Evolutionary conservation across 2,888 invertebrate genomes (phyloP), one percentile per base, ranked within the genome.

Genomic region (Caenorhabditis drosophilae): DNA sequence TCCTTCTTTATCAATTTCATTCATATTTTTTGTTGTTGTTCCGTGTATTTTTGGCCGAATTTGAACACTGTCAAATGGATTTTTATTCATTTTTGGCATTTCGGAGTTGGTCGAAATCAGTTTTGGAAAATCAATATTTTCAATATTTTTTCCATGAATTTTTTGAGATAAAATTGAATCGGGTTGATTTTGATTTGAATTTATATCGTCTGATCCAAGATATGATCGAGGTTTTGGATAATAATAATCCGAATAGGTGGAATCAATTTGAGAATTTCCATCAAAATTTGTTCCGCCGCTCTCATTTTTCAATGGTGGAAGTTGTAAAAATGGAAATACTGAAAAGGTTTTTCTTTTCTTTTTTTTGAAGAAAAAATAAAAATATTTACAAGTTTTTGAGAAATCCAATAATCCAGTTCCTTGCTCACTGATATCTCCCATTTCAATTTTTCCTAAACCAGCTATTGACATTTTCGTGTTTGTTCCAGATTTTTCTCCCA

Each of bases 351-450:
- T n/a, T n/a, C n/a, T n/a, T n/a, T n/a, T n/a, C n/a, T 11, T 2
- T 27, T 2, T 11, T 16, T 18, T 16, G 11, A 18, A 44, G 34
- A 11, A 15, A n/a, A 23, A 2, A 18, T 15, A 2, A 26, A 36
- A 11, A 20, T 36, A 57, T 72, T 61, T 15, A 75, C 75, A 46
- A 11, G 64, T 35, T 45, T 74, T 72, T 0, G 73, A 73, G 35
- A 76, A 76, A 45, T 76, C 73, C 31, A 76, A 26, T 1, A 76
- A 40, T 9, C 76, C 76, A 11, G 72, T 74, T 51, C 76, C 76
- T 41, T 71, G 70, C 22, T 75, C 75, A 20, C 48, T 62, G 6
- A 63, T 62, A 27, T 73, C 67, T 3, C 62, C 63, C 35, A 67
- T 41, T 36, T 73, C 60, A 15, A 73, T 60, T 22, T 50, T 51